Conservation (phyloP, 2,113 vertebrate species). For the Lates calcarifer region DNA sequence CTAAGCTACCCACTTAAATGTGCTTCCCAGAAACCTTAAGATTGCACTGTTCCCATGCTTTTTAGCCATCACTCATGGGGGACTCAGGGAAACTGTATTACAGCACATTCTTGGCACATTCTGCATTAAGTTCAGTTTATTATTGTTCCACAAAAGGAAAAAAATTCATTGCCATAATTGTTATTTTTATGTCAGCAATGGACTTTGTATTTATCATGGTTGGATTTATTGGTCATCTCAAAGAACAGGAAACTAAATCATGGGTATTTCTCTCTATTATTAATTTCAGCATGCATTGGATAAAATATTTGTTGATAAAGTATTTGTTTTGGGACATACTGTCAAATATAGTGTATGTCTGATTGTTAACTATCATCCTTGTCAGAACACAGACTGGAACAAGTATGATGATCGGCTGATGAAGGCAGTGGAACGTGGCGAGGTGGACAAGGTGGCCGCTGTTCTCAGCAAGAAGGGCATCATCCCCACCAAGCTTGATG, state of each 20-base stretch:
- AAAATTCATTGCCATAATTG: background rate
- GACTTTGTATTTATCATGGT: background rate
- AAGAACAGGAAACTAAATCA: background rate
- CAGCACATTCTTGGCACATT: conserved; percentile 57
- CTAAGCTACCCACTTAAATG: background rate
- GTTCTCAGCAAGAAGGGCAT: conserved; percentile 95
- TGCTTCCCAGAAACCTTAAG: conserved; percentile 19
- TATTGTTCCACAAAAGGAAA: conserved; percentile 20
- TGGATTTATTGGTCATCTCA: background rate
- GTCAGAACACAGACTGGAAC: conserved; percentile 94
- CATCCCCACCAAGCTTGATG: conserved; percentile 92
- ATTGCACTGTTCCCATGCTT: conserved; percentile 50
- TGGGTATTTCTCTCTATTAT: background rate
- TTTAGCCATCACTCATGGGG: conserved; percentile 42
- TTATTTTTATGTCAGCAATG: conserved; percentile 5
- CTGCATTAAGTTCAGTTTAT: conserved; percentile 7
- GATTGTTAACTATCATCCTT: conserved; percentile 24
- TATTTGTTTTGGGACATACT: conserved; percentile 1
- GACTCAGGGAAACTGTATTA: conserved; percentile 11
- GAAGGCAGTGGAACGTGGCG: conserved; percentile 96
- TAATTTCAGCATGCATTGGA: background rate
- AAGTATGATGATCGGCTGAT: conserved; percentile 98
- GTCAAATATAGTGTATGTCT: conserved; percentile 17
- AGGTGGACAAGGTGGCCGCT: conserved; percentile 94
- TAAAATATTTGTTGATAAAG: background rate